These are phyloP conservation scores for Arnoldichthys spilopterus DNA, from an alignment of 2,797 vertebrate species.

Conservation along the genomic window DNA sequence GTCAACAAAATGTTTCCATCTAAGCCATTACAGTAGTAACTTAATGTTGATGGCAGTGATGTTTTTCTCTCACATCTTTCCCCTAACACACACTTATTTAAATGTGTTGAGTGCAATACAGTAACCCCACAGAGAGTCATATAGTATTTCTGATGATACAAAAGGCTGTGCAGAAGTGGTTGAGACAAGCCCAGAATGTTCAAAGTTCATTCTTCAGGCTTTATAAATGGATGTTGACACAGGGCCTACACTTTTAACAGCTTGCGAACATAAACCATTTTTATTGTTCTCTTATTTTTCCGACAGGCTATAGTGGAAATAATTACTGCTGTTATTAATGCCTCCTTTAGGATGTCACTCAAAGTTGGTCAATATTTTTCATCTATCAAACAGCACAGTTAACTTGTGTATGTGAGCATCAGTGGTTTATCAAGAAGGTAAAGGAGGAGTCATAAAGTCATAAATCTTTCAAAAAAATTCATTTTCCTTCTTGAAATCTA, in stretches of 20 bases:
- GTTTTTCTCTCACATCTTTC: conserved; percentile 10
- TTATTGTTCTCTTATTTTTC: background rate
- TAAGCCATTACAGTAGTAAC: conserved; percentile 29
- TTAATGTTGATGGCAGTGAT: conserved; percentile 12
- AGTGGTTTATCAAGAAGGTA: background rate
- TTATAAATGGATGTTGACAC: background rate
- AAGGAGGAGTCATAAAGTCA: too few relatives aligned
- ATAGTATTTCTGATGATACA: too few relatives aligned
- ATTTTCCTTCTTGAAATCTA: too few relatives aligned
- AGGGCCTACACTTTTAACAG: background rate
- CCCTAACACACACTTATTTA: conserved; percentile 2
- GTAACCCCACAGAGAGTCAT: background rate
- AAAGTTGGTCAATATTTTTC: background rate
- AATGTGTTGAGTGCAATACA: conserved; percentile 23
- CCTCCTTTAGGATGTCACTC: background rate
- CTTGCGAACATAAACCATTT: background rate
- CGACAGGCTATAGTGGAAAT: background rate
- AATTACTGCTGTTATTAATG: background rate
- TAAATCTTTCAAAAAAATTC: too few relatives aligned
- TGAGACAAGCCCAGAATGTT: background rate
- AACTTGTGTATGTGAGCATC: background rate
- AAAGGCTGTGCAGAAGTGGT: too few relatives aligned
- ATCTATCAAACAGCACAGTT: background rate
- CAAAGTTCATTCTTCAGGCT: background rate
- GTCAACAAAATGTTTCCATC: background rate